These are phyloP conservation scores for Alexandromys fortis DNA, from an alignment of 2,113 vertebrate genomes.

Conservation along the genomic window DNA sequence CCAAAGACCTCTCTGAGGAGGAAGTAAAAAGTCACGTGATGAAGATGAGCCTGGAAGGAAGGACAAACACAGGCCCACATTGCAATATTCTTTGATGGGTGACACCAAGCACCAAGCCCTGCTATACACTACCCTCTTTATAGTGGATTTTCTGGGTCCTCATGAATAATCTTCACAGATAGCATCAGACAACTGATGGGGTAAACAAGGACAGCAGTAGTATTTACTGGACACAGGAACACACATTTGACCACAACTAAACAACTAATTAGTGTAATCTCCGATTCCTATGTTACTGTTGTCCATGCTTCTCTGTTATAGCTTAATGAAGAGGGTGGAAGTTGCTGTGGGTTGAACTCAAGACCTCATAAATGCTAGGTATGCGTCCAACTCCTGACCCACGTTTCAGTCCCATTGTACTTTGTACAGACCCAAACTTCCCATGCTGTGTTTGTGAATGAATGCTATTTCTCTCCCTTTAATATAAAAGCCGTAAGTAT, in stretches of 20 bases:
- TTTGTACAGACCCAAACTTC: background rate
- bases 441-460: background rate
- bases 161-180: background rate
- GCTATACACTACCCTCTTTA: background rate
- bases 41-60: background rate
- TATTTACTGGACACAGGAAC: background rate
- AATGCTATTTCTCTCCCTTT: background rate
- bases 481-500: background rate
- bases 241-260: background rate
- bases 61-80: background rate
- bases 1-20: background rate
- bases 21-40: background rate
- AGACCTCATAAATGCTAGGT: background rate
- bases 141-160: background rate
- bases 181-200: background rate
- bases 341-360: background rate
- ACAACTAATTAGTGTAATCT: constrained; percentile 15
- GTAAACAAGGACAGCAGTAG: background rate
- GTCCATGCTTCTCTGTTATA: background rate
- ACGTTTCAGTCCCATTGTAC: background rate
- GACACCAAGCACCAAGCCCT: background rate
- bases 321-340: background rate
- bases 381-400: no score
- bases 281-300: background rate
- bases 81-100: background rate